A percentile compares a stretch with the other conserved stretches of the same genome.
These are phyloP conservation scores for Leptinotarsa peninsularis DNA, from an alignment of 2,888 invertebrate genomes.

Conservation along the genomic window DNA sequence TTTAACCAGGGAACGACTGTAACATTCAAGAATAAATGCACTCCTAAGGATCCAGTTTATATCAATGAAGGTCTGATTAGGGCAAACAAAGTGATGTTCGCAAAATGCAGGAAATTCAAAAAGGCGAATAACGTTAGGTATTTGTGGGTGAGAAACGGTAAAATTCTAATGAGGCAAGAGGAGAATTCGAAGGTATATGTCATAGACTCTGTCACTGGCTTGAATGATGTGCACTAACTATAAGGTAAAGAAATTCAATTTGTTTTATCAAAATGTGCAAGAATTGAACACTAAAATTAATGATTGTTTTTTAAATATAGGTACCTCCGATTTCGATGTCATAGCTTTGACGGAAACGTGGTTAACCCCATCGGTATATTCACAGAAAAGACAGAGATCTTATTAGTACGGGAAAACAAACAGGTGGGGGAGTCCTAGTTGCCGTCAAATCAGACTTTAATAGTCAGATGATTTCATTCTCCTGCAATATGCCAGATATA, in stretches of 20 bases:
- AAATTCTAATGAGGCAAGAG: slow-evolving; percentile 2
- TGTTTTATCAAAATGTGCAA: slow-evolving; percentile 5
- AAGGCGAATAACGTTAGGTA: neutral
- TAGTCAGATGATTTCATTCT: slow-evolving; percentile 12
- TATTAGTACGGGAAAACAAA: slow-evolving; percentile 8
- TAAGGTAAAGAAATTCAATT: slow-evolving; percentile 10
- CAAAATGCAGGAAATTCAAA: too few species aligned
- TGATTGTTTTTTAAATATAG: slow-evolving; percentile 16
- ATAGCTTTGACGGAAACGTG: slow-evolving; percentile 23
- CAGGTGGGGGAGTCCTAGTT: slow-evolving; percentile 16
- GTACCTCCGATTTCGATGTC: slow-evolving; percentile 13
- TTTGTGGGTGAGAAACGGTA: too few species aligned
- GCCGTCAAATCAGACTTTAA: slow-evolving; percentile 21
- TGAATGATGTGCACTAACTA: too few species aligned
- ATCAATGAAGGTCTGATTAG: too few species aligned
- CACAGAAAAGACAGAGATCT: slow-evolving; percentile 17
- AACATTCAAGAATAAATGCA: too few species aligned
- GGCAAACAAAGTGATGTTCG: too few species aligned
- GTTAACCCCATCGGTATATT: slow-evolving; percentile 19
- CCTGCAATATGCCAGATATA: slow-evolving; percentile 14
- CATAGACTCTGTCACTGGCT: too few species aligned
- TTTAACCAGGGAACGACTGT: too few species aligned
- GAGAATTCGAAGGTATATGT: neutral
- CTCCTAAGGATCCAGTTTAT: too few species aligned
- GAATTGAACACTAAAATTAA: slow-evolving; percentile 15